Conservation (phyloP, 2,113 vertebrate genomes). For the Chunga burmeisteri region DNA sequence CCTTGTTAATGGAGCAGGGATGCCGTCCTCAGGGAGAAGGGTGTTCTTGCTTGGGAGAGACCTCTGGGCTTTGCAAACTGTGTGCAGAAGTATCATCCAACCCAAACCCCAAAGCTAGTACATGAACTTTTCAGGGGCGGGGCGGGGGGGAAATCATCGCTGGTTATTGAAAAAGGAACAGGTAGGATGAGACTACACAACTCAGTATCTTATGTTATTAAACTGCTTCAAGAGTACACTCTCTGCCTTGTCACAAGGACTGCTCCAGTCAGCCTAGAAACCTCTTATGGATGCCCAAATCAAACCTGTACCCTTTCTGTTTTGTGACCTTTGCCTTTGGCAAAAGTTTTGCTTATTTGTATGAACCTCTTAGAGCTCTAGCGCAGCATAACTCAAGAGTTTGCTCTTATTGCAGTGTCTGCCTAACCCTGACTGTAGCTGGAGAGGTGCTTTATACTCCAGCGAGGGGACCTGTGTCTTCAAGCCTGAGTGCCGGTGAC, state of each 20-base stretch:
- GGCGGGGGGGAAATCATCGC: too few species aligned
- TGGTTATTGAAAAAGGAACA: background rate
- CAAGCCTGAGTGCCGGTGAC: background rate
- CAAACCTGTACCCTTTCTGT: background rate
- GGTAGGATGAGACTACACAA: background rate
- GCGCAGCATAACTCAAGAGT: background rate
- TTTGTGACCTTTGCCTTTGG: background rate
- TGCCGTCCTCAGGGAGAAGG: background rate
- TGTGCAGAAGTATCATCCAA: background rate
- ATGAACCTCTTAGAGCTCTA: background rate
- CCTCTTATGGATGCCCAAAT: background rate
- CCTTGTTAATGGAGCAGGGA: background rate
- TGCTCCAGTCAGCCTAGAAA: background rate
- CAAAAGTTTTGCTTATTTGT: background rate
- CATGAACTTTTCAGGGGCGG: background rate
- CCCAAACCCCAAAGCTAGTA: background rate
- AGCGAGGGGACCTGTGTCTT: background rate
- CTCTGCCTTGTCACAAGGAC: background rate
- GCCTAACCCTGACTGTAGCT: background rate
- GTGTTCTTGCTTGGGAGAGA: background rate
- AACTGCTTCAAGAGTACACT: background rate
- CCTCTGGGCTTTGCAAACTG: background rate
- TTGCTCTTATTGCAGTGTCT: background rate
- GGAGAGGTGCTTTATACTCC: background rate
- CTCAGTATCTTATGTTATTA: background rate